A percentile compares a stretch with the other conserved stretches of the same genome.
Conservation (phyloP, 2,113 vertebrate genomes). For the Polypterus bichir region DNA sequence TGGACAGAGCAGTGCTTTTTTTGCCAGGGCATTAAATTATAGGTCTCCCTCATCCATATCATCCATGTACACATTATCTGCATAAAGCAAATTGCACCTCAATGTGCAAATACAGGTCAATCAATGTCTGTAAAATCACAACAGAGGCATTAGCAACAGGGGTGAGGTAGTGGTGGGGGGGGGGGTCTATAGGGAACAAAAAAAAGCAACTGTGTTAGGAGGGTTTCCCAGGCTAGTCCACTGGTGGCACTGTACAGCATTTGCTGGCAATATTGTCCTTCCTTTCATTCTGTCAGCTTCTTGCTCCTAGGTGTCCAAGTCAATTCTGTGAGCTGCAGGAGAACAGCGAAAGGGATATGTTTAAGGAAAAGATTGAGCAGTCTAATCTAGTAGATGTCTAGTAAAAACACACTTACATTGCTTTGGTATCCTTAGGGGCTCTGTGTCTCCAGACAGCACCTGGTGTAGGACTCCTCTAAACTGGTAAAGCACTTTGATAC, state of each 20-base stretch:
- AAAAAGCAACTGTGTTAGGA: too few species aligned
- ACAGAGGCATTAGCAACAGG: too few species aligned
- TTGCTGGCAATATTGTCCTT: slow-evolving; percentile 22
- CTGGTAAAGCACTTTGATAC: slow-evolving; percentile 92
- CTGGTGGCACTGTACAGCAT: slow-evolving; percentile 1
- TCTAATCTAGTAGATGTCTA: neutral
- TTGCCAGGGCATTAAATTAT: too few species aligned
- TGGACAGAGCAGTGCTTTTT: too few species aligned
- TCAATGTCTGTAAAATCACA: neutral
- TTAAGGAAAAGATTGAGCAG: too few species aligned
- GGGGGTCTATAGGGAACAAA: too few species aligned
- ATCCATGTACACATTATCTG: neutral
- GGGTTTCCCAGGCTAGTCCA: too few species aligned
- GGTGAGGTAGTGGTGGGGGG: too few species aligned
- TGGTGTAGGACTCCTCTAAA: slow-evolving; percentile 94
- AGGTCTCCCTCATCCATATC: neutral
- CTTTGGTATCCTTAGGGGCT: slow-evolving; percentile 97
- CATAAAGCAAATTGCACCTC: slow-evolving; percentile 10
- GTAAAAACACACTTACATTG: slow-evolving; percentile 74
- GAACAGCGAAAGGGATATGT: neutral
- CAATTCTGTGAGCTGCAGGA: slow-evolving; percentile 83
- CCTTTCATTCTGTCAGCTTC: slow-evolving; percentile 27
- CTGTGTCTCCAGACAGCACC: slow-evolving; percentile 76
- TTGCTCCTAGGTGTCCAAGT: slow-evolving; percentile 71
- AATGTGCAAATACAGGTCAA: slow-evolving; percentile 7